These are phyloP conservation scores for Chondrosia reniformis DNA, from an alignment of 37 sponge, comb jelly and placozoan genomes.

Conservation along the genomic window DNA sequence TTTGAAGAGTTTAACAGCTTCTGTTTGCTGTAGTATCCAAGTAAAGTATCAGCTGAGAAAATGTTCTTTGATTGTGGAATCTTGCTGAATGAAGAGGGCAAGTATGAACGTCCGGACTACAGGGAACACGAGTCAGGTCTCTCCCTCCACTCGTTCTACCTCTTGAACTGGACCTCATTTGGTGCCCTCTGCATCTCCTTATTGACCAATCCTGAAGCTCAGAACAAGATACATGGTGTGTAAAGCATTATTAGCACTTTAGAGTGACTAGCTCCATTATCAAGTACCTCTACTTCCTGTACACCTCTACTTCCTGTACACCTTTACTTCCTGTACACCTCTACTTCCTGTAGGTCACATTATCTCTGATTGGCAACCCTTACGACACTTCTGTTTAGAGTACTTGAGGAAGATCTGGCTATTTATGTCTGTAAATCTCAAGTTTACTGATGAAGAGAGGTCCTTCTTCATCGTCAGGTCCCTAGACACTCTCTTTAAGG, in stretches of 20 bases:
- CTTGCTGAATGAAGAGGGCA: conserved; percentile 69
- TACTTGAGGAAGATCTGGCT: conserved; percentile 80
- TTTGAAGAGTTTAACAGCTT: background rate
- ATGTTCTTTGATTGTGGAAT: conserved; percentile 73
- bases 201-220: conserved; percentile 57
- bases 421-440: conserved; percentile 62
- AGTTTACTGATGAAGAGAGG: conserved; percentile 76
- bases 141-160: conserved; percentile 81
- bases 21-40: background rate
- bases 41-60: conserved; percentile 8
- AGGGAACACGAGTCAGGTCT: conserved; percentile 50
- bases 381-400: conserved; percentile 84
- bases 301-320: too few relatives aligned
- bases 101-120: conserved; percentile 73
- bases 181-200: conserved; percentile 68
- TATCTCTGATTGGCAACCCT: conserved; percentile 76
- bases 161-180: conserved; percentile 73
- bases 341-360: conserved; percentile 20
- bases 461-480: conserved; percentile 52
- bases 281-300: background rate
- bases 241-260: too few relatives aligned
- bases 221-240: conserved; percentile 39
- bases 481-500: conserved; percentile 44
- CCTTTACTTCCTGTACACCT: too few relatives aligned
- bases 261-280: too few relatives aligned